Evolutionary conservation across 2,797 vertebrate genomes (phyloP).

Genomic region (Sebastes taczanowskii): DNA sequence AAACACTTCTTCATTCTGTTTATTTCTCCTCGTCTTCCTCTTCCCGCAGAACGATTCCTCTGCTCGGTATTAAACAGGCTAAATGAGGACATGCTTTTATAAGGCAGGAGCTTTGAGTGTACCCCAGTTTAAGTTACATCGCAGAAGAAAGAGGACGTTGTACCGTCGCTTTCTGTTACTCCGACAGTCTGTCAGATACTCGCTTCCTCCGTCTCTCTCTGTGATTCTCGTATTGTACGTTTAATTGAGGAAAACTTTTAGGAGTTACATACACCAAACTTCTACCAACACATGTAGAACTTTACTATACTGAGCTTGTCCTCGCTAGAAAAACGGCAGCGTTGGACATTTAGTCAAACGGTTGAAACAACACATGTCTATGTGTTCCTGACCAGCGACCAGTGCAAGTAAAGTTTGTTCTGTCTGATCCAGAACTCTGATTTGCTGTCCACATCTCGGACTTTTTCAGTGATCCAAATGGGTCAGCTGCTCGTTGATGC

Average conservation of each 20-base stretch:
- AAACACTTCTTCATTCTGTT: constrained; percentile 75
- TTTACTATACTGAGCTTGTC: not conserved
- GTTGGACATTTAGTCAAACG: not conserved
- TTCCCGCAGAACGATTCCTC: constrained; percentile 34
- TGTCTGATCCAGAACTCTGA: not conserved
- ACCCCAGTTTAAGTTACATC: constrained; percentile 62
- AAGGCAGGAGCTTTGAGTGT: constrained; percentile 38
- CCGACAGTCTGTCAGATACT: constrained; percentile 12
- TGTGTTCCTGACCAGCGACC: not conserved
- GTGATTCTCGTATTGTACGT: not conserved
- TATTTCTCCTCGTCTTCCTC: constrained; percentile 40
- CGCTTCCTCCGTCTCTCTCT: not conserved
- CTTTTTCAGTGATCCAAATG: not conserved
- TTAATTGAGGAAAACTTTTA: constrained; percentile 52
- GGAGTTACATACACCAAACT: constrained; percentile 15
- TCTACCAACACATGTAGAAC: constrained; percentile 2
- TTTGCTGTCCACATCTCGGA: not conserved
- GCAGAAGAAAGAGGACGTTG: constrained; percentile 39
- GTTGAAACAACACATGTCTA: not conserved
- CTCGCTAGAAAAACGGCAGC: not conserved
- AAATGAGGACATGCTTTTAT: constrained; percentile 76
- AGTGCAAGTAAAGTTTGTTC: not conserved
- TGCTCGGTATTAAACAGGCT: constrained; percentile 55
- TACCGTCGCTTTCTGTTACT: constrained; percentile 3
- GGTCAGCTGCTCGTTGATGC: not conserved